A percentile compares a stretch with the other conserved stretches of the same genome.
phyloP scores from a whole-genome alignment of 2,113 vertebrate genomes.

The Pteropus alecto region DNA sequence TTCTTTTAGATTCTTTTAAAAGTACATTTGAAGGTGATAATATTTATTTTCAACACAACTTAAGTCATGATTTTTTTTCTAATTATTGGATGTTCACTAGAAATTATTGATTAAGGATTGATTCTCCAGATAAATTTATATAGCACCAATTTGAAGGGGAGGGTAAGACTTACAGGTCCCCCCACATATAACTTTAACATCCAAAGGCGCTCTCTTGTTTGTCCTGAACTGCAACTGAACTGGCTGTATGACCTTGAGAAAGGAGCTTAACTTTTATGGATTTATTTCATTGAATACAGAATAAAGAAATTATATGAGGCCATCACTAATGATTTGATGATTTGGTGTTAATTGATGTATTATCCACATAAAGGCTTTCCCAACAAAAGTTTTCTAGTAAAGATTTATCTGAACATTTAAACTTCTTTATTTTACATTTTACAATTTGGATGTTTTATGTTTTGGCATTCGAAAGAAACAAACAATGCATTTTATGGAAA shows the following conservation, averaged over 20 bases:
- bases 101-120: background rate
- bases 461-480: conserved; percentile 7
- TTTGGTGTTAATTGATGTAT: background rate
- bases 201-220: background rate
- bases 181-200: background rate
- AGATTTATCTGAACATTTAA: background rate
- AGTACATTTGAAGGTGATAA: background rate
- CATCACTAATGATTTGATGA: background rate
- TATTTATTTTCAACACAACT: background rate
- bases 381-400: background rate
- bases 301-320: background rate
- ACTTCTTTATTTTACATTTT: conserved; percentile 6
- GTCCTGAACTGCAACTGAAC: background rate
- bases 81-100: background rate
- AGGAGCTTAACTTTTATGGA: background rate
- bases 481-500: background rate
- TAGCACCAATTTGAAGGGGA: background rate
- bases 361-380: background rate
- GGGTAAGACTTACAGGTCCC: background rate
- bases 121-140: background rate
- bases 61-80: background rate
- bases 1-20: background rate
- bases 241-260: background rate
- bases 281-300: background rate
- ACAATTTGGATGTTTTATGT: background rate